Percentiles rank a stretch among this genome's conserved stretches.
These are phyloP conservation scores for Diadromus collaris DNA, from an alignment of 2,888 invertebrate genomes.

Conservation along the genomic window DNA sequence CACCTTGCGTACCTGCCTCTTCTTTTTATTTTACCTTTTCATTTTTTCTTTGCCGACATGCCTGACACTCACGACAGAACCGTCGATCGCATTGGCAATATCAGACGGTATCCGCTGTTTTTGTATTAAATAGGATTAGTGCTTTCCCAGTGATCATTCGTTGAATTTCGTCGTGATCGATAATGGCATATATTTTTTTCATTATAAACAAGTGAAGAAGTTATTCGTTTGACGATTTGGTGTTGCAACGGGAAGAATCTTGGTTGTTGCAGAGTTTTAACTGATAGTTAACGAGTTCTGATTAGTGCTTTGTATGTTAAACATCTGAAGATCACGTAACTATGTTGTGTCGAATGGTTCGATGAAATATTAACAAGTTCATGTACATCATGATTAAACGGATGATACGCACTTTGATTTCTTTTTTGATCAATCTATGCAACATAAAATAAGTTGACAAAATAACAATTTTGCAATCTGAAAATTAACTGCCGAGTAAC, in stretches of 20 bases:
- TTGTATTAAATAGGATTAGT: constrained; percentile 11
- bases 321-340: not conserved
- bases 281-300: not conserved
- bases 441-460: not conserved
- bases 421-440: not conserved
- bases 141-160: constrained; percentile 3
- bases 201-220: not conserved
- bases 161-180: not conserved
- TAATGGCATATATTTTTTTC: not conserved
- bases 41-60: constrained; percentile 67
- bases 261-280: not conserved
- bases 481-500: not conserved
- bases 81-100: constrained; percentile 71
- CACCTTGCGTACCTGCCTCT: constrained; percentile 59
- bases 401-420: not conserved
- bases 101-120: constrained; percentile 64
- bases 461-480: not conserved
- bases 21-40: constrained; percentile 24
- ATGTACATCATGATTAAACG: not conserved
- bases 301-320: not conserved
- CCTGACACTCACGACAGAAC: constrained; percentile 71
- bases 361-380: not conserved
- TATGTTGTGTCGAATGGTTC: not conserved
- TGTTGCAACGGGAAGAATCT: not conserved
- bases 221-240: not conserved